phyloP scores from a whole-genome alignment of 2,888 invertebrate genomes.

The Leucophora obtusa region DNA sequence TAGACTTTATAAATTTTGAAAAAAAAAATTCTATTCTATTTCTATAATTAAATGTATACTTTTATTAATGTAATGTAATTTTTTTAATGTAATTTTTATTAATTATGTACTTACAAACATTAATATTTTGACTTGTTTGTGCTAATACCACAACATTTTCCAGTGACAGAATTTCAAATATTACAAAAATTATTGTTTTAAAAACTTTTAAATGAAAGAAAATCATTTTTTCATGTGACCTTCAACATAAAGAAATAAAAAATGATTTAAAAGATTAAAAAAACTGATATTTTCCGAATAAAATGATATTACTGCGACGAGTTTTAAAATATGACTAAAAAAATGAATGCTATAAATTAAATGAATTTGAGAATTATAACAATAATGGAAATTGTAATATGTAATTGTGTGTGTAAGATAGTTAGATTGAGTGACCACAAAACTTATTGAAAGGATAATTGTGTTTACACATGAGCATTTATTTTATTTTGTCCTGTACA shows the following conservation, averaged over 20 bases:
- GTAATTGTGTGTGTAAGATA: background rate
- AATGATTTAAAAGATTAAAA: constrained; percentile 4
- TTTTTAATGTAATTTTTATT: no score
- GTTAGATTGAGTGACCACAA: constrained; percentile 47
- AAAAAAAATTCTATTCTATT: no score
- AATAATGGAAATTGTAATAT: constrained; percentile 30
- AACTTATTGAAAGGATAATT: constrained; percentile 60
- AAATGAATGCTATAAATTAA: constrained; percentile 23
- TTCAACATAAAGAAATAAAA: constrained; percentile 38
- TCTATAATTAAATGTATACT: no score
- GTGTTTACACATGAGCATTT: constrained; percentile 56
- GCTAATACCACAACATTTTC: constrained; percentile 65
- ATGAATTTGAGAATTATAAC: constrained; percentile 11
- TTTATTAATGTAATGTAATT: no score
- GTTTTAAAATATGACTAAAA: constrained; percentile 51
- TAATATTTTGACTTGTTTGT: constrained; percentile 86
- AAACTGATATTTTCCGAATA: constrained; percentile 18
- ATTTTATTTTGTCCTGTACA: constrained; percentile 20
- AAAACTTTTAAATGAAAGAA: constrained; percentile 28
- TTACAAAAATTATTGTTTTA: constrained; percentile 54
- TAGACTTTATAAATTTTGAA: no score
- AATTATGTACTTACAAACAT: constrained; percentile 82
- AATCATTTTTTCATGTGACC: constrained; percentile 55
- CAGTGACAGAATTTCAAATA: constrained; percentile 56
- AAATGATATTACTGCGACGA: constrained; percentile 40